These are phyloP conservation scores for Brachionus rubens DNA, from an alignment of 1,140 invertebrate species.

Conservation along the genomic window DNA sequence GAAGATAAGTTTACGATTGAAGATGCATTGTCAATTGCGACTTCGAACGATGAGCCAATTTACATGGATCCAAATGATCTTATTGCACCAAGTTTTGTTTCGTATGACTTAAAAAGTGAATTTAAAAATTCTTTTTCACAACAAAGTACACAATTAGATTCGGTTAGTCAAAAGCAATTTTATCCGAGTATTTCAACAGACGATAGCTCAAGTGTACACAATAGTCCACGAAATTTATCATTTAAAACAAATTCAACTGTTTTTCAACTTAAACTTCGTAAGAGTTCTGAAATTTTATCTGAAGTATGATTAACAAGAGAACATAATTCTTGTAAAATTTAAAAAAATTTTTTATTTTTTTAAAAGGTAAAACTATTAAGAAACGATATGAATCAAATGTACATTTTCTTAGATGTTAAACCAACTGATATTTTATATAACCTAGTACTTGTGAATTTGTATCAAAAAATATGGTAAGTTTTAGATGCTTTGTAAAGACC, in stretches of 20 bases:
- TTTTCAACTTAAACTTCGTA: slow-evolving; percentile 24
- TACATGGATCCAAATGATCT: slow-evolving; percentile 28
- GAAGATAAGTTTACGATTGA: neutral
- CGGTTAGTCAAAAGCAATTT: neutral
- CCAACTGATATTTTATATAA: slow-evolving; percentile 28
- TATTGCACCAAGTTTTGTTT: slow-evolving; percentile 5
- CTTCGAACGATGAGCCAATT: slow-evolving; percentile 35
- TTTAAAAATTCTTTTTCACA: neutral
- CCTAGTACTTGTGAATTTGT: slow-evolving; percentile 19
- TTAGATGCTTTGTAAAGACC: too few relatives aligned
- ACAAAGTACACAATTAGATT: neutral
- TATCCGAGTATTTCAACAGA: neutral
- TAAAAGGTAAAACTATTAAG: neutral
- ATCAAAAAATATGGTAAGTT: slow-evolving; percentile 29
- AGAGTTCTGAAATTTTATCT: slow-evolving; percentile 26
- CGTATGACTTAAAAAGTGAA: neutral
- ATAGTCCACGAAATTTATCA: neutral
- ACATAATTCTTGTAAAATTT: neutral
- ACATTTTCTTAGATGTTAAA: neutral
- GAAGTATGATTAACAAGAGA: too few relatives aligned
- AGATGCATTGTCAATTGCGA: neutral
- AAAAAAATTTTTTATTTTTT: neutral
- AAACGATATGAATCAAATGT: slow-evolving; percentile 6
- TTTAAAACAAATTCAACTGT: slow-evolving; percentile 27
- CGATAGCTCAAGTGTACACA: neutral